These are phyloP conservation scores for Halocaridina rubra DNA, from an alignment of 2,888 invertebrate species.

Conservation along the genomic window DNA sequence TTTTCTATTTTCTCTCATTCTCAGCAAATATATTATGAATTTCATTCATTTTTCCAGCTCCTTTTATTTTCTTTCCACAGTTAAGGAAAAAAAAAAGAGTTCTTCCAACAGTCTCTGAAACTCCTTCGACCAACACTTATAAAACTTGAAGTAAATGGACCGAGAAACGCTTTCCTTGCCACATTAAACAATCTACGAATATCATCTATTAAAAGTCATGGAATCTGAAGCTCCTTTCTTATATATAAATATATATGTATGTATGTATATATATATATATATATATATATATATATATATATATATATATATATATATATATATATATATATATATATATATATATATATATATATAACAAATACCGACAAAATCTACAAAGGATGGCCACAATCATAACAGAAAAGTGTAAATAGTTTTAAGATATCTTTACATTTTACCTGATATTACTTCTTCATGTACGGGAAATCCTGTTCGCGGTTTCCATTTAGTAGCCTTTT, in stretches of 20 bases:
- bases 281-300: not conserved
- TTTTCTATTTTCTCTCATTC: too few relatives aligned
- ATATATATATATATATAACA: not conserved
- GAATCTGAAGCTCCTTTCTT: not conserved
- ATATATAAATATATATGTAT: not conserved
- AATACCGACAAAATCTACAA: too few relatives aligned
- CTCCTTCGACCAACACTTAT: not conserved
- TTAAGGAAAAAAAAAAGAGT: too few relatives aligned
- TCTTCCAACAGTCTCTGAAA: not conserved
- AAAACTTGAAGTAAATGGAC: not conserved
- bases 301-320: conserved; percentile 2
- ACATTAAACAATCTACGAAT: not conserved
- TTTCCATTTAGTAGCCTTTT: too few relatives aligned
- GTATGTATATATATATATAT: not conserved
- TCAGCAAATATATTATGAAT: too few relatives aligned
- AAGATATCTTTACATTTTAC: too few relatives aligned
- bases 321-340: conserved; percentile 3
- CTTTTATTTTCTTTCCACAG: too few relatives aligned
- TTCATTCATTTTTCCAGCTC: too few relatives aligned
- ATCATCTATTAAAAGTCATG: not conserved
- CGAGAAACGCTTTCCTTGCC: not conserved
- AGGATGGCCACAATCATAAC: too few relatives aligned
- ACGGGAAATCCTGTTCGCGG: too few relatives aligned
- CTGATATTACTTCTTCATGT: too few relatives aligned
- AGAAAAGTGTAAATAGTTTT: too few relatives aligned